Conservation (phyloP, 2,113 vertebrate species). For the Syngnathoides biaculeatus region DNA sequence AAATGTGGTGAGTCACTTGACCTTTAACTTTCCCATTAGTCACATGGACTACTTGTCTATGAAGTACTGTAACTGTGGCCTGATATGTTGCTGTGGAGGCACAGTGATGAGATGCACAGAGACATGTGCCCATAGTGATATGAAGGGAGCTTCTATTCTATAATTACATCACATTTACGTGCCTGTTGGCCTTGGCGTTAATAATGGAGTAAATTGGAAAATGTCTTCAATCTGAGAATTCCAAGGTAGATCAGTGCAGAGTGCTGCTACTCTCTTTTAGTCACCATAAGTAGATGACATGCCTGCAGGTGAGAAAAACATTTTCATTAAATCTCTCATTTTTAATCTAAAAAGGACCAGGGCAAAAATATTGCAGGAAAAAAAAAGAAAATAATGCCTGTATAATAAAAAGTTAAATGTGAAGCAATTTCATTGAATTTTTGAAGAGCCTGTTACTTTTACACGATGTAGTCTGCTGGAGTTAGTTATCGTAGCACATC, state of each 20-base stretch:
- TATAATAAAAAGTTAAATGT: background rate
- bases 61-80: conserved; percentile 18
- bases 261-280: conserved; percentile 17
- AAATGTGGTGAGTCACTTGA: conserved; percentile 30
- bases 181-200: conserved; percentile 19
- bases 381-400: too few relatives aligned
- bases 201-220: conserved; percentile 31
- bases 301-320: background rate
- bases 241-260: conserved; percentile 11
- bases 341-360: background rate
- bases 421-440: background rate
- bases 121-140: conserved; percentile 22
- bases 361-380: background rate
- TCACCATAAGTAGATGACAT: conserved; percentile 5
- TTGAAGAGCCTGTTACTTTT: background rate
- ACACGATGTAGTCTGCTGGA: background rate
- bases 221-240: conserved; percentile 29
- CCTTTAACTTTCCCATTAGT: conserved; percentile 27
- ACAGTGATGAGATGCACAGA: conserved; percentile 19
- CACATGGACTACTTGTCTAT: conserved; percentile 7
- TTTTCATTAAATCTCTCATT: background rate
- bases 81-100: conserved; percentile 23
- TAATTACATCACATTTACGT: conserved; percentile 23
- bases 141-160: conserved; percentile 26
- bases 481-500: too few relatives aligned